Percentiles rank a stretch among this genome's conserved stretches.
phyloP scores from a whole-genome alignment of 2,113 vertebrate species.

The Dendrocopos noguchii region DNA sequence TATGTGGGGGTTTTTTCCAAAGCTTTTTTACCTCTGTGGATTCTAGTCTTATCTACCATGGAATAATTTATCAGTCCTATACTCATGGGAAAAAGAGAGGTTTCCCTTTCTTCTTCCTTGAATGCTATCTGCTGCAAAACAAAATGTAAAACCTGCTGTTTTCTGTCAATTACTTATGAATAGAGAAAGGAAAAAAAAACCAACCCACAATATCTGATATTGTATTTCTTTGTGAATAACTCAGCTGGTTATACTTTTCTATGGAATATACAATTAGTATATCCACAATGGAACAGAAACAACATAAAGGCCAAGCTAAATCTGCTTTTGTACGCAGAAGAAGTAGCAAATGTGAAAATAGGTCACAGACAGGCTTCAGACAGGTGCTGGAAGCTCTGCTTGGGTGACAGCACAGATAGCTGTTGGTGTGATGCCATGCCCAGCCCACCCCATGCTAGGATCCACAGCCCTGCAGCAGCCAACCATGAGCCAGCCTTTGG shows the following conservation, averaged over 20 bases:
- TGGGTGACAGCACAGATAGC: neutral
- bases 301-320: neutral
- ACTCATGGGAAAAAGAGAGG: neutral
- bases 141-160: constrained; percentile 45
- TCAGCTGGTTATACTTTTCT: neutral
- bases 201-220: neutral
- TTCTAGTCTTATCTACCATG: neutral
- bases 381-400: neutral
- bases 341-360: neutral
- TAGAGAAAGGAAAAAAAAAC: neutral
- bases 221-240: neutral
- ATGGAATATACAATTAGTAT: neutral
- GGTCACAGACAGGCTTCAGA: neutral
- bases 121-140: constrained; percentile 23
- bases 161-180: constrained; percentile 17
- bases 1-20: neutral
- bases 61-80: constrained; percentile 17
- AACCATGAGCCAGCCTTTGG: neutral
- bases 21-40: neutral
- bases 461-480: neutral
- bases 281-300: neutral
- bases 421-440: neutral
- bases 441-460: neutral
- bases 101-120: constrained; percentile 27
- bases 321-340: neutral